phyloP scores from a whole-genome alignment of 2,888 invertebrate species.

The Caenorhabditis becei region DNA sequence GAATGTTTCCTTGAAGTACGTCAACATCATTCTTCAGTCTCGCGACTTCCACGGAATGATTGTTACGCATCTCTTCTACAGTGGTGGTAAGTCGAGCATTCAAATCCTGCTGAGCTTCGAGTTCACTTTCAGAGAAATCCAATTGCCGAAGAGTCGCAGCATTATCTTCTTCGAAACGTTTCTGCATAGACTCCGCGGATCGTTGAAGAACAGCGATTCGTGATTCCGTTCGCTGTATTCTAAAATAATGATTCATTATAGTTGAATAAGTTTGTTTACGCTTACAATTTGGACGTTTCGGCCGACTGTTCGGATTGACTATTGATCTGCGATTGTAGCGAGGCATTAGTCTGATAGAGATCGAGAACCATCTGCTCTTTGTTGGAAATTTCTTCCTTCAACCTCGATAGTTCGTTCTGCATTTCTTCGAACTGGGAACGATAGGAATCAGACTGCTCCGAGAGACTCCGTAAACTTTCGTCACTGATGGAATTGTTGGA shows the following conservation, averaged over 20 bases:
- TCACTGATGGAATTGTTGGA: neutral
- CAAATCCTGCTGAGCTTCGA: neutral
- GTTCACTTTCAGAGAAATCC: neutral
- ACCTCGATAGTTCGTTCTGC: neutral
- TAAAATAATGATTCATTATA: neutral
- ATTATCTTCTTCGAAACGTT: neutral
- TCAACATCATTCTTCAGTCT: neutral
- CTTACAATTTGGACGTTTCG: neutral
- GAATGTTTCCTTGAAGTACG: neutral
- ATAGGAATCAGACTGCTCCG: neutral
- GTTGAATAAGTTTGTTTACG: neutral
- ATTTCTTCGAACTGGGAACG: neutral
- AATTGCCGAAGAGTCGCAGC: neutral
- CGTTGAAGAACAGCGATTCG: slow-evolving; percentile 1
- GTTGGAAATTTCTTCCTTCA: neutral
- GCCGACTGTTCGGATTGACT: neutral
- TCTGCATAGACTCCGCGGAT: neutral
- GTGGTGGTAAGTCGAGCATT: neutral
- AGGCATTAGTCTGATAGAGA: neutral
- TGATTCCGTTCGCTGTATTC: neutral
- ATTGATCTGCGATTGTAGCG: neutral
- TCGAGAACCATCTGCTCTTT: neutral
- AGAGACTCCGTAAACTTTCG: neutral
- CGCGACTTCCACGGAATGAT: neutral
- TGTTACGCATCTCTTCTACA: neutral